Evolutionary conservation across 2,113 vertebrate species (phyloP), one percentile per base, ranked within the genome.

Genomic region (Eurystomus gularis): DNA sequence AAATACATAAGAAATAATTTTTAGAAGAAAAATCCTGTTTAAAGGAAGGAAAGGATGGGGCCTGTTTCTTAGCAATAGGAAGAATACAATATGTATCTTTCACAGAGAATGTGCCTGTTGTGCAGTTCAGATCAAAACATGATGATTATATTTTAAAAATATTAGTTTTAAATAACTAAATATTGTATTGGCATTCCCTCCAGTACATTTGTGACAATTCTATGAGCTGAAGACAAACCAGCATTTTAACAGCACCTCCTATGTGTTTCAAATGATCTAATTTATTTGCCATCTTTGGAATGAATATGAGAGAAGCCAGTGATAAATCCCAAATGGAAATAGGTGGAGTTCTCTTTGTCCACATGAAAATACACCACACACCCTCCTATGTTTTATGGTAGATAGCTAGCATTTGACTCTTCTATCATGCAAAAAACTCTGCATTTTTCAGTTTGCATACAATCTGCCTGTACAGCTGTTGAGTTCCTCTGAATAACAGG

Each of bases 311-410:
- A 76, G 31, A 86, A 35, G 14, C 37, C 75, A 79, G 6, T 61
- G 44, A 73, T 83, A 91, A 91, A 76, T 90, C 87, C 52, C 78
- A 81, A 83, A 73, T 83, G 51, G 51, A 95, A 92, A 86, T 78
- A 90, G 86, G 93, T 81, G 68, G 71, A 78, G 92, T 49, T 6
- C 4, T 28, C 35, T 57, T 81, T 75, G 46, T 81, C 40, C 18
- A n/a, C 48, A 19, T 25, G 35, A 62, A 95, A 80, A 93, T 70
- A 28, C 11, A 37, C 24, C 66, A 29, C 60, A 26, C 24, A 54
- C 9, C 17, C 48, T 57, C 25, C 19, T 84, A 1, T 19, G 28
- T 72, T 92, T 95, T 68, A 54, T 65, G 31, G 31, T 48, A 25
- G 31, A 60, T 66, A 55, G 40, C 7, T 89, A 64, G 6, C 20